phyloP scores from a whole-genome alignment of 2,113 vertebrate species.

The Sciurus niger region DNA sequence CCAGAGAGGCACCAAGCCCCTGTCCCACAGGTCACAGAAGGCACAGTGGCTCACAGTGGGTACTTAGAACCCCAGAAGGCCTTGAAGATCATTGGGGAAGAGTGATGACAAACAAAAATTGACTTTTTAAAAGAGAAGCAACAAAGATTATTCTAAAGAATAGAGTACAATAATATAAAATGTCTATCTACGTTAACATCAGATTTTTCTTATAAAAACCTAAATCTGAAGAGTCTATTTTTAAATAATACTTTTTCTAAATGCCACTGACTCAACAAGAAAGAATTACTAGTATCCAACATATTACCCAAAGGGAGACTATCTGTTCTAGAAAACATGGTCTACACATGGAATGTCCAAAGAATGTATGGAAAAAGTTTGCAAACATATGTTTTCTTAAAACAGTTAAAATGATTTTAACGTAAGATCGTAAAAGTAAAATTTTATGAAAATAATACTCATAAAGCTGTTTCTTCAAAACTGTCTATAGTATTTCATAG shows the following conservation, averaged over 20 bases:
- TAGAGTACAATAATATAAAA: conserved; percentile 16
- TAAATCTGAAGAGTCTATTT: conserved; percentile 31
- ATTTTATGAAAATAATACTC: conserved; percentile 5
- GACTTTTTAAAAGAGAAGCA: not conserved
- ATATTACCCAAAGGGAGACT: not conserved
- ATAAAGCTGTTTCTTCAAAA: conserved; percentile 29
- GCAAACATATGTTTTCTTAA: not conserved
- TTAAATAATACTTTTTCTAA: not conserved
- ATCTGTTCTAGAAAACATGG: conserved; percentile 1
- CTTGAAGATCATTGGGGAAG: not conserved
- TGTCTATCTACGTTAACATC: not conserved
- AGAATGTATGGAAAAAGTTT: not conserved
- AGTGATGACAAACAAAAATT: not conserved
- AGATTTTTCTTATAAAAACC: conserved; percentile 5
- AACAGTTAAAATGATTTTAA: not conserved
- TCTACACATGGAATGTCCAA: not conserved
- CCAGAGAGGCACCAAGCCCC: not conserved
- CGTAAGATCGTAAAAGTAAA: not conserved
- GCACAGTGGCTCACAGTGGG: not conserved
- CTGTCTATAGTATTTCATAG: conserved; percentile 4
- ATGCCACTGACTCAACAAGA: not conserved
- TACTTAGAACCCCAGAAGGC: not conserved
- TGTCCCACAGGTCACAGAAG: not conserved
- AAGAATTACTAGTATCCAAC: conserved; percentile 28
- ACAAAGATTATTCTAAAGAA: not conserved